Percentiles rank a stretch among this genome's conserved stretches.
These are phyloP conservation scores for Drosophila tropicalis DNA, from an alignment of 1,140 invertebrate genomes.

Conservation along the genomic window DNA sequence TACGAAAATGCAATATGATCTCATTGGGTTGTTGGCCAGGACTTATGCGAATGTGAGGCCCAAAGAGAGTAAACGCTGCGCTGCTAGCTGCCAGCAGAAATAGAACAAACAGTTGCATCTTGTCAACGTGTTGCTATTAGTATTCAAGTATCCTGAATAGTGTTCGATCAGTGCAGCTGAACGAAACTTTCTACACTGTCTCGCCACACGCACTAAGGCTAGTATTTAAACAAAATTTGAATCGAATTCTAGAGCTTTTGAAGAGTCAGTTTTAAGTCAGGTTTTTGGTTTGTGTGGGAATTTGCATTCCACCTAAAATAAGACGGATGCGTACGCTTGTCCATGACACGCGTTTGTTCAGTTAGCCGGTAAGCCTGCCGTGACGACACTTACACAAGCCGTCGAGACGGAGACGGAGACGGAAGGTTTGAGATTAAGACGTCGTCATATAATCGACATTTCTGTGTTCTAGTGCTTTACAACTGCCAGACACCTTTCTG, in stretches of 20 bases:
- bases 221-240: constrained; percentile 52
- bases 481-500: constrained; percentile 9
- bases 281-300: constrained; percentile 35
- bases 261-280: constrained; percentile 2
- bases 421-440: too few relatives aligned
- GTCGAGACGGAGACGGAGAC: background rate
- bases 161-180: constrained; percentile 25
- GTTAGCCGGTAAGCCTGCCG: background rate
- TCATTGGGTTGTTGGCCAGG: constrained; percentile 57
- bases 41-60: constrained; percentile 60
- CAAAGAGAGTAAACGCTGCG: constrained; percentile 56
- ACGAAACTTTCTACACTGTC: constrained; percentile 53
- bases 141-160: constrained; percentile 9
- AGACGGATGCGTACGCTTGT: constrained; percentile 36
- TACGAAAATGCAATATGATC: constrained; percentile 62
- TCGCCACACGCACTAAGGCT: background rate
- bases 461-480: constrained; percentile 1
- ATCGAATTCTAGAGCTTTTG: background rate
- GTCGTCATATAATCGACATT: constrained; percentile 12
- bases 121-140: constrained; percentile 5
- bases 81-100: constrained; percentile 49
- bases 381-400: constrained; percentile 36
- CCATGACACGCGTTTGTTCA: constrained; percentile 39
- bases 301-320: constrained; percentile 36
- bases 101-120: constrained; percentile 58